These are phyloP conservation scores for Clarias pachynema DNA, from an alignment of 2,797 vertebrate species.

Conservation along the genomic window DNA sequence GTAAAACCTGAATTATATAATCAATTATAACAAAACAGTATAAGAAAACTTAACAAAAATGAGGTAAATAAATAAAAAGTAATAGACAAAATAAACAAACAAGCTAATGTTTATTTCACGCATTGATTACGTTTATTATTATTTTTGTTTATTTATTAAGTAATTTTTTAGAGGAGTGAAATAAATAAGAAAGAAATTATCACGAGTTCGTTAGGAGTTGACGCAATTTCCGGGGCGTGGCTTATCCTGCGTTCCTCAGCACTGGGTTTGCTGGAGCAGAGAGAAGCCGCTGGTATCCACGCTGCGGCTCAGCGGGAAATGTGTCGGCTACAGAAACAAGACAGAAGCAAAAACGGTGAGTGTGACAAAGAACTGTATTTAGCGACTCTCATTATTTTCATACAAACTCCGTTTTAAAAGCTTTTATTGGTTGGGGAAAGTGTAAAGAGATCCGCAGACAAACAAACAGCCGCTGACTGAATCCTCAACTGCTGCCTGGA, in stretches of 20 bases:
- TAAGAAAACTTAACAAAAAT: too few species aligned
- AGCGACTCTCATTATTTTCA: background rate
- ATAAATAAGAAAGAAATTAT: too few species aligned
- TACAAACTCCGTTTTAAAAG: background rate
- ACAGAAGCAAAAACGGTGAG: slow-evolving; percentile 64
- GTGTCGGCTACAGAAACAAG: slow-evolving; percentile 64
- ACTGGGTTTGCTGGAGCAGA: slow-evolving; percentile 29
- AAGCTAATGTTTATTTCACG: too few species aligned
- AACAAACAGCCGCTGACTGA: background rate
- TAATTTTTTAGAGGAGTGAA: too few species aligned
- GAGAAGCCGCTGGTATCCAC: slow-evolving; percentile 11
- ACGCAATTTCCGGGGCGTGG: slow-evolving; percentile 62
- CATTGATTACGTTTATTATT: too few species aligned
- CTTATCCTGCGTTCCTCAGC: slow-evolving; percentile 49
- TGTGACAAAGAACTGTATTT: background rate
- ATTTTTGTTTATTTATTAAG: too few species aligned
- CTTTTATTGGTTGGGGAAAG: background rate
- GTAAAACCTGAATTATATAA: too few species aligned
- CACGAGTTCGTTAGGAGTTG: slow-evolving; percentile 9
- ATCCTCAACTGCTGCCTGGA: background rate
- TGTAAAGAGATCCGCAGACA: background rate
- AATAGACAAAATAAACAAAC: too few species aligned
- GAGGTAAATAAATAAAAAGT: too few species aligned
- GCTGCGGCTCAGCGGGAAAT: slow-evolving; percentile 55
- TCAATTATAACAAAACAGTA: too few species aligned